phyloP scores from a whole-genome alignment of 2,888 invertebrate species.

The Saturnia pavonia region DNA sequence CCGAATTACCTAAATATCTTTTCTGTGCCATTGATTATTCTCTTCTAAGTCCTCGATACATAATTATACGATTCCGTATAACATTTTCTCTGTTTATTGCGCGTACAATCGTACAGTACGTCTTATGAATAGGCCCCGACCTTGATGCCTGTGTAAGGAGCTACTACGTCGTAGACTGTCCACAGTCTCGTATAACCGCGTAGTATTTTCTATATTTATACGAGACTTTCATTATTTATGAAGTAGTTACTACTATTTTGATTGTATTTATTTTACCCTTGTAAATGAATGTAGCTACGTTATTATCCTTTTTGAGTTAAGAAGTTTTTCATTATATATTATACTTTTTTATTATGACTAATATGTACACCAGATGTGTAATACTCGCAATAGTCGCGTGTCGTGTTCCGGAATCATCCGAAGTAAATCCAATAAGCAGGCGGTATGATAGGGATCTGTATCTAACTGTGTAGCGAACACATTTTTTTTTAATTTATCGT shows the following conservation, averaged over 20 bases:
- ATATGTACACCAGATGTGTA: no score
- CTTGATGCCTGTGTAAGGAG: constrained; percentile 49
- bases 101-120: constrained; percentile 26
- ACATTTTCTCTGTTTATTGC: constrained; percentile 72
- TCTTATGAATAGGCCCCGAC: constrained; percentile 19
- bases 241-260: not conserved
- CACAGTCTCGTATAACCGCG: constrained; percentile 17
- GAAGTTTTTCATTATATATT: not conserved
- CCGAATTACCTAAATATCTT: not conserved
- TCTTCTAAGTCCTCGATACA: not conserved
- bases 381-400: no score
- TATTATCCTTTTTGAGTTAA: not conserved
- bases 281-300: not conserved
- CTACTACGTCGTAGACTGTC: constrained; percentile 39
- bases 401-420: no score
- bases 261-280: not conserved
- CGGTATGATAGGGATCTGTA: no score
- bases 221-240: not conserved
- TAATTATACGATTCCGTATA: constrained; percentile 60
- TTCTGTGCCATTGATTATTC: not conserved
- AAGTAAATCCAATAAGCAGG: no score
- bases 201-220: constrained; percentile 13
- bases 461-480: no score
- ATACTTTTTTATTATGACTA: no score
- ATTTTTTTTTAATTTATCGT: no score